A percentile compares a stretch with the other conserved stretches of the same genome.
Evolutionary conservation across 64 coral and sea anemone genomes (phyloP).

Genomic region (Pocillopora damicornis): DNA sequence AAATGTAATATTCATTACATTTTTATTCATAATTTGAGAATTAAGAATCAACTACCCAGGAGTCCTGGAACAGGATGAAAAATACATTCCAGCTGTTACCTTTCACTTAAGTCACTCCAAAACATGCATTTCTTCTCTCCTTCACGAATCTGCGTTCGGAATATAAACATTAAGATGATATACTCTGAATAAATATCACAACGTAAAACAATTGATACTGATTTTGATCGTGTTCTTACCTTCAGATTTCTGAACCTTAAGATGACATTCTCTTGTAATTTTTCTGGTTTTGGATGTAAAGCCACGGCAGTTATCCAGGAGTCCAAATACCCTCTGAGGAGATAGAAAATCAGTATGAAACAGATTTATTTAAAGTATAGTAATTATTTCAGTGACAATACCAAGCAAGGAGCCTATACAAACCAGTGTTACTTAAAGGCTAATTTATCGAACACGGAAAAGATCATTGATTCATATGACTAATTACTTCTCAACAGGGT

Average conservation of each 20-base stretch:
- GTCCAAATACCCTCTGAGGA: not conserved
- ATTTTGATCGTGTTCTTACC: not conserved
- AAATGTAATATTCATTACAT: not conserved
- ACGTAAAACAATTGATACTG: not conserved
- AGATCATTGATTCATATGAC: too few species aligned
- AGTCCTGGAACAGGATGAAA: too few species aligned
- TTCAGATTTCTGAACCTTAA: not conserved
- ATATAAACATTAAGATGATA: too few species aligned
- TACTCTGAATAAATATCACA: too few species aligned
- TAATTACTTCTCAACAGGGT: too few species aligned
- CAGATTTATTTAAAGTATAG: too few species aligned
- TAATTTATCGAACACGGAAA: too few species aligned
- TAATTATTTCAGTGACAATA: too few species aligned
- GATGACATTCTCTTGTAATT: not conserved
- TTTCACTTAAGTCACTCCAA: slow-evolving; percentile 11
- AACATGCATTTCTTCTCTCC: not conserved
- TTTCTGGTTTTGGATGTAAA: not conserved
- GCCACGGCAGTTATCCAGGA: slow-evolving; percentile 5
- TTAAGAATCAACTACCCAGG: not conserved
- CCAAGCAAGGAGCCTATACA: too few species aligned
- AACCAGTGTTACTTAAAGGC: too few species aligned
- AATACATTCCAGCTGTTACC: too few species aligned
- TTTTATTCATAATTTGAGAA: not conserved
- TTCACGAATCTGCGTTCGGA: not conserved
- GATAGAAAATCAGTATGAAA: not conserved